These are phyloP conservation scores for Oreochromis mossambicus DNA, from an alignment of 2,797 vertebrate genomes.

Conservation along the genomic window DNA sequence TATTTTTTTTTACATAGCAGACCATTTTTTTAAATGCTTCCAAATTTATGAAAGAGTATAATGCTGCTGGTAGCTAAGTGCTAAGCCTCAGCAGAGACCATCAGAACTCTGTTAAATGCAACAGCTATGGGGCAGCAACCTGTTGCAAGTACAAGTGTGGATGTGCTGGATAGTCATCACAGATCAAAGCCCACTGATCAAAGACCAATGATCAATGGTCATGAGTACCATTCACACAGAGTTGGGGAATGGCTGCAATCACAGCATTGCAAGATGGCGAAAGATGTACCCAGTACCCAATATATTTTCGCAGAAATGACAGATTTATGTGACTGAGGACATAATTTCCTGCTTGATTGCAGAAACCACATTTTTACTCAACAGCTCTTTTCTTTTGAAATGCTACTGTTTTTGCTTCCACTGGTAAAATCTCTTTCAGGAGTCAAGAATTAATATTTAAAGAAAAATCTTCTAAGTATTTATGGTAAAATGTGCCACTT, in stretches of 20 bases:
- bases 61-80: too few relatives aligned
- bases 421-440: background rate
- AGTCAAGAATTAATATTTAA: too few relatives aligned
- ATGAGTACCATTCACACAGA: background rate
- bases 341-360: background rate
- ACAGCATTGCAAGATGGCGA: background rate
- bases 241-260: background rate
- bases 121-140: background rate
- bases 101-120: background rate
- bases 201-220: background rate
- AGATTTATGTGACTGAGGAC: background rate
- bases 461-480: too few relatives aligned
- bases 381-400: background rate
- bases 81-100: background rate
- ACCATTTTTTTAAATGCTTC: background rate
- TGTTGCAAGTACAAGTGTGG: background rate
- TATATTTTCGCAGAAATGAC: background rate
- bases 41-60: background rate
- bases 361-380: background rate
- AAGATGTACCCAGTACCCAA: background rate
- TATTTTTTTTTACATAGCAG: background rate
- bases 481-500: background rate
- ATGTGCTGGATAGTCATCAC: background rate
- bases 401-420: fast-evolving
- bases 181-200: background rate